A percentile compares a stretch with the other conserved stretches of the same genome.
Evolutionary conservation across 2,797 vertebrate species (phyloP).

Genomic region (Rhyacichthys aspro): DNA sequence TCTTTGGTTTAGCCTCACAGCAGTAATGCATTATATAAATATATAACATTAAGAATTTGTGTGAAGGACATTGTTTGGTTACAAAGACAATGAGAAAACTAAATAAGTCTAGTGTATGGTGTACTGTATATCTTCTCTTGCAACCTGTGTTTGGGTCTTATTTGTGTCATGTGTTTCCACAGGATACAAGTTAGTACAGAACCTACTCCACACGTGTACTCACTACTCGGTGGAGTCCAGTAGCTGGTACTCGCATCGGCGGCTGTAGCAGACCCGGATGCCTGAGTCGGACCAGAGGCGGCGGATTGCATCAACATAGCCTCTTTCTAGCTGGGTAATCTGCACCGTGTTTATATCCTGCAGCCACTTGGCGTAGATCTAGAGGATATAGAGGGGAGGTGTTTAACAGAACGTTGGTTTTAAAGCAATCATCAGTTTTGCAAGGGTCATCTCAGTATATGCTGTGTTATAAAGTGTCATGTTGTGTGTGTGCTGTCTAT

Average conservation of each 20-base stretch:
- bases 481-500: no score
- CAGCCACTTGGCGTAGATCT: conserved; percentile 72
- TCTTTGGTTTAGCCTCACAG: background rate
- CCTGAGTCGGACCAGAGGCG: conserved; percentile 80
- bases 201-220: conserved; percentile 54
- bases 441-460: background rate
- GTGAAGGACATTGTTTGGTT: no score
- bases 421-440: background rate
- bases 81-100: no score
- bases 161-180: no score
- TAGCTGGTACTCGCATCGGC: conserved; percentile 83
- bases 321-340: conserved; percentile 70
- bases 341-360: conserved; percentile 71
- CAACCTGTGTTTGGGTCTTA: no score
- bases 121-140: no score
- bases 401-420: background rate
- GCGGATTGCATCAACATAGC: conserved; percentile 69
- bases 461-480: no score
- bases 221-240: conserved; percentile 86
- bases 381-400: conserved; percentile 4
- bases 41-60: no score
- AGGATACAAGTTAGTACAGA: no score
- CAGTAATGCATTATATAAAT: no score
- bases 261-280: conserved; percentile 77
- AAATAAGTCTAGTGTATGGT: no score